Evolutionary conservation across 2,888 invertebrate genomes (phyloP), one percentile per base, ranked within the genome.

Genomic region (Plutella xylostella): DNA sequence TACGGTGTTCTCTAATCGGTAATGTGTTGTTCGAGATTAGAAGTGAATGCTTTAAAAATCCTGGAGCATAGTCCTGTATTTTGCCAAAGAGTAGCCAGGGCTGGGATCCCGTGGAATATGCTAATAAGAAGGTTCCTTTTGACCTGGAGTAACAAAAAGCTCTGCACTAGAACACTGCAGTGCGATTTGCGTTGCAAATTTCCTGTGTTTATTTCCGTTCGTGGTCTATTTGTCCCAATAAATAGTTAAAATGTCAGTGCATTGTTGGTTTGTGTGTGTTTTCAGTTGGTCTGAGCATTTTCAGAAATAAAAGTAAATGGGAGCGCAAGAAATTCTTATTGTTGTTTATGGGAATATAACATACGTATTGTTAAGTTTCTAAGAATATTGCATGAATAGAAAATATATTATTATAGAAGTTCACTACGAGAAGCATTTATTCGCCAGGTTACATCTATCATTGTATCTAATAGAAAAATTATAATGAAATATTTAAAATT

Each of bases 121-220:
- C 75, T 75, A 79, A 82, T 78, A 68, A 69, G 69, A 63, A 63
- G 68, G 69, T 77, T 78, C 73, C 77, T 79, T 79, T 74, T 65
- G 69, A 67, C 69, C 65, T n/a, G n/a, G n/a, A n/a, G n/a, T n/a
- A 72, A 78, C 77, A 80, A 80, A 80, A 83, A 82, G 71, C 77
- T 75, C 83, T 80, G 83, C 83, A 82, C 79, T 73, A 71, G 69
- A 71, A 67, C 43, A 77, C 83, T 82, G 83, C 83, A 83, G 75
- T 83, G 80, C 76, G 76, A 80, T 82, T 80, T 82, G 79, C 70
- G 68, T 79, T 82, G 82, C 80, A 76, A 80, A 78, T 82, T 79
- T 67, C 62, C 51, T 60, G 49, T 45, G 28, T 40, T 39, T 42
- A 33, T 38, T 33, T 41, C 35, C 20, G 22, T 41, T 30, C 35